These are phyloP conservation scores for Probosciger aterrimus DNA, from an alignment of 2,113 vertebrate genomes.

Conservation along the genomic window DNA sequence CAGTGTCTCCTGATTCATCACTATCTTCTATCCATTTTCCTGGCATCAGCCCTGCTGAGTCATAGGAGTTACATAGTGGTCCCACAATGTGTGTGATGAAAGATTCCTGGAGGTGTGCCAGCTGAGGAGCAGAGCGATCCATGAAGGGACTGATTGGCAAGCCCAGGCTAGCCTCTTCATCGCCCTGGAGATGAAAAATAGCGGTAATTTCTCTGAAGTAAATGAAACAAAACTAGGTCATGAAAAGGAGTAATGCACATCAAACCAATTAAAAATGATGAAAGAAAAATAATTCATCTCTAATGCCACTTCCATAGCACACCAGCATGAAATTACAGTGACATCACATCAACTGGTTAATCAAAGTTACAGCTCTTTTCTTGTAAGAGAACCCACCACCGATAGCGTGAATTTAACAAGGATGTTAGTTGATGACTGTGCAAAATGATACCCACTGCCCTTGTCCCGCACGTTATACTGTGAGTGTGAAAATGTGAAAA, in stretches of 20 bases:
- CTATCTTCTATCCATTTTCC: conserved; percentile 88
- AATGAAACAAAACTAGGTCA: not conserved
- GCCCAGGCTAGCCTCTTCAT: conserved; percentile 92
- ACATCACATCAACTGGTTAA: not conserved
- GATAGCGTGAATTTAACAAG: accelerated
- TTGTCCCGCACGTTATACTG: not conserved
- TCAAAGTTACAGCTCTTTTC: not conserved
- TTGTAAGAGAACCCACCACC: not conserved
- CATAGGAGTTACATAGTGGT: conserved; percentile 92
- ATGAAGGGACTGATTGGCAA: conserved; percentile 97
- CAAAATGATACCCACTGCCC: not conserved
- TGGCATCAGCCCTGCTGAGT: conserved; percentile 91
- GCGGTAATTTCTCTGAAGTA: not conserved
- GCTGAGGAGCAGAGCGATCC: conserved; percentile 93
- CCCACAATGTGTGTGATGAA: conserved; percentile 99
- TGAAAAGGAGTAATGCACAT: not conserved
- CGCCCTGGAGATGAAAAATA: conserved; percentile 77
- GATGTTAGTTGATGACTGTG: not conserved
- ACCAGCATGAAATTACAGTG: not conserved
- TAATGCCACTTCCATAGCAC: not conserved
- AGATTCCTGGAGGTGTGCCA: conserved; percentile 97
- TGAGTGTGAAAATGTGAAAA: not conserved
- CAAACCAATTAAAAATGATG: not conserved
- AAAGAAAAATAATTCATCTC: not conserved
- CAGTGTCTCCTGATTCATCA: conserved; percentile 80